phyloP scores from a whole-genome alignment of 2,797 vertebrate species.

The Carduelis carduelis region DNA sequence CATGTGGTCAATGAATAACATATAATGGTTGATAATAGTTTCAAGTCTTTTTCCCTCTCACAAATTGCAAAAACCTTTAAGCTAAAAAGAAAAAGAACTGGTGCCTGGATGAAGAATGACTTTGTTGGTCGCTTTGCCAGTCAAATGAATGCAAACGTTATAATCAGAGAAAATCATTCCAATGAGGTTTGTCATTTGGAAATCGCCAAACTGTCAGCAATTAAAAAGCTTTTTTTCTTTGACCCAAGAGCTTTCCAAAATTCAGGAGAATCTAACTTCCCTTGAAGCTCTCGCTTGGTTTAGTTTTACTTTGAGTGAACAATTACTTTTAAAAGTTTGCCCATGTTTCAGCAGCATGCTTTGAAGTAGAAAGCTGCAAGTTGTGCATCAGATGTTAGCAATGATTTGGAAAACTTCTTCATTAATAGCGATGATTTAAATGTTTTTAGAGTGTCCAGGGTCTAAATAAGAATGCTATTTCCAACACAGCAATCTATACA shows the following conservation, averaged over 20 bases:
- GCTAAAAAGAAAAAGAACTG: conserved; percentile 58
- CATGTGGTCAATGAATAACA: conserved; percentile 78
- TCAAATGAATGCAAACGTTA: conserved; percentile 74
- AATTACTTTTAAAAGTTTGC: conserved; percentile 54
- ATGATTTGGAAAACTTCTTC: conserved; percentile 6
- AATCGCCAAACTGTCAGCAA: conserved; percentile 81
- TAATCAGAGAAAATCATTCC: conserved; percentile 79
- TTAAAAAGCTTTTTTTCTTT: conserved; percentile 77
- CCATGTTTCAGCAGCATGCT: conserved; percentile 56
- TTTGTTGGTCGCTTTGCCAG: conserved; percentile 74
- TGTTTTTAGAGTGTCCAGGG: background rate
- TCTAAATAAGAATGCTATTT: background rate
- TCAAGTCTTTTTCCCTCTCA: conserved; percentile 75
- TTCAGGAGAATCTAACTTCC: conserved; percentile 56
- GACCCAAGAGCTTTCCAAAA: conserved; percentile 69
- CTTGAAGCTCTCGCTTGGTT: conserved; percentile 62
- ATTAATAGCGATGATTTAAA: conserved; percentile 24
- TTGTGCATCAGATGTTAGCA: conserved; percentile 1
- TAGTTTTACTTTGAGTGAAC: conserved; percentile 46
- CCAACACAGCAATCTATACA: background rate
- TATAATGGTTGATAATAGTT: conserved; percentile 84
- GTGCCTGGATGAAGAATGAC: conserved; percentile 75
- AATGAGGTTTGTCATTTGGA: conserved; percentile 82
- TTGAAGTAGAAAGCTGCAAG: conserved; percentile 46
- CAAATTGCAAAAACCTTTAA: conserved; percentile 79